A percentile compares a stretch with the other conserved stretches of the same genome.
Conservation (phyloP, 2,113 vertebrate genomes). For the Solea solea region DNA sequence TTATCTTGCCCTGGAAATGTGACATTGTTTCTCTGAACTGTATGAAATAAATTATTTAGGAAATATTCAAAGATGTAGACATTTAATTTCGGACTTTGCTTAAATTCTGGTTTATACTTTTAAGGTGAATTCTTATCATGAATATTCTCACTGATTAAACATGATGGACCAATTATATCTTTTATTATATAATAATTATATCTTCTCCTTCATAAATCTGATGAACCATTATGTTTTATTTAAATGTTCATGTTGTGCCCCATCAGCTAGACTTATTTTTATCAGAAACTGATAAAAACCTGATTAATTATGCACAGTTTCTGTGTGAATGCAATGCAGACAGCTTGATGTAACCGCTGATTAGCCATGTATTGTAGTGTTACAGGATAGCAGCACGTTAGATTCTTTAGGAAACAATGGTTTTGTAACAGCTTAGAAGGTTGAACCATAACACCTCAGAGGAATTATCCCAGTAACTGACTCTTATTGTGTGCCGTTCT, state of each 20-base stretch:
- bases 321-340: neutral
- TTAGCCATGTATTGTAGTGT: neutral
- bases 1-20: constrained; percentile 13
- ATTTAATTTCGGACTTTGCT: neutral
- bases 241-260: neutral
- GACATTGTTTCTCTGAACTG: constrained; percentile 39
- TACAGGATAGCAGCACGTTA: constrained; percentile 8
- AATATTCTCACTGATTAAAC: neutral
- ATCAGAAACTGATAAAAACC: neutral
- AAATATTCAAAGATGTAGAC: neutral
- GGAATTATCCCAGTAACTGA: constrained; percentile 22
- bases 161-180: neutral
- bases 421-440: constrained; percentile 10
- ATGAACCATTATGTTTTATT: neutral
- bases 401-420: constrained; percentile 11
- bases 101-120: neutral
- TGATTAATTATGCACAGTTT: neutral
- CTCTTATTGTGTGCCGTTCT: constrained; percentile 13
- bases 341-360: constrained; percentile 5
- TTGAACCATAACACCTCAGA: constrained; percentile 17
- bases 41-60: constrained; percentile 68
- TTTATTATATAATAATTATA: too few species aligned
- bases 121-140: neutral
- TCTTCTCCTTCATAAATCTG: neutral
- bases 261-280: neutral